Percentiles rank a stretch among this genome's conserved stretches.
Conservation (phyloP, 2,797 vertebrate genomes). For the Microctenopoma steveboyesi region DNA sequence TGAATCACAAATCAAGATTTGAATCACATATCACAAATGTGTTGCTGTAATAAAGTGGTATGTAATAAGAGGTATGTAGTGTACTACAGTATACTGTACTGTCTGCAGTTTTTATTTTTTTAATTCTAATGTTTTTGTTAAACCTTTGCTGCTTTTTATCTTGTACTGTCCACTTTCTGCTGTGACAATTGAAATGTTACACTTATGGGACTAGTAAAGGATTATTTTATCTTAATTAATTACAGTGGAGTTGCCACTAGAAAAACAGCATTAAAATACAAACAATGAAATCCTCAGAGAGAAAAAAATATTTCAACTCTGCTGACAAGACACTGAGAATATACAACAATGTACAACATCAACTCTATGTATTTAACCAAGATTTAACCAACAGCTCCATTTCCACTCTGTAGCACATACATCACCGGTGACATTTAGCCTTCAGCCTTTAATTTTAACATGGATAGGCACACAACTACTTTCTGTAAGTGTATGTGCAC, state of each 20-base stretch:
- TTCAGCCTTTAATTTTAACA: constrained; percentile 33
- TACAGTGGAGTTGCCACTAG: constrained; percentile 6
- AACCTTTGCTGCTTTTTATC: too few species aligned
- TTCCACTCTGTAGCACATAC: background rate
- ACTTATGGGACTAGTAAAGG: too few species aligned
- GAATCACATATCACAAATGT: constrained; percentile 21
- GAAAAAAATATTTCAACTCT: background rate
- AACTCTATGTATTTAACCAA: constrained; percentile 4
- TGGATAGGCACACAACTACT: background rate
- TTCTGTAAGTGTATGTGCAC: too few species aligned
- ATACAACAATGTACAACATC: constrained; percentile 17
- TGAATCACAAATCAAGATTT: background rate
- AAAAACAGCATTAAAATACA: background rate
- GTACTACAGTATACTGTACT: too few species aligned
- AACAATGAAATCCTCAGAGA: constrained; percentile 6
- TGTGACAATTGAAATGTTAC: too few species aligned
- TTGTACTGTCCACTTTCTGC: too few species aligned
- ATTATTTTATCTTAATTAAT: too few species aligned
- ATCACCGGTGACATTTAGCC: constrained; percentile 16
- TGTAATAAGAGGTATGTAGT: too few species aligned
- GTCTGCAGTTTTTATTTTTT: too few species aligned
- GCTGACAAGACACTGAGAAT: background rate
- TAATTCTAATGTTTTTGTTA: too few species aligned
- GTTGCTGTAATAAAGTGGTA: too few species aligned
- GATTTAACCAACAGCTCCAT: background rate